Base-by-base conservation (phyloP, 2,113 vertebrate species). In the Hippoglossus stenolepis region DNA sequence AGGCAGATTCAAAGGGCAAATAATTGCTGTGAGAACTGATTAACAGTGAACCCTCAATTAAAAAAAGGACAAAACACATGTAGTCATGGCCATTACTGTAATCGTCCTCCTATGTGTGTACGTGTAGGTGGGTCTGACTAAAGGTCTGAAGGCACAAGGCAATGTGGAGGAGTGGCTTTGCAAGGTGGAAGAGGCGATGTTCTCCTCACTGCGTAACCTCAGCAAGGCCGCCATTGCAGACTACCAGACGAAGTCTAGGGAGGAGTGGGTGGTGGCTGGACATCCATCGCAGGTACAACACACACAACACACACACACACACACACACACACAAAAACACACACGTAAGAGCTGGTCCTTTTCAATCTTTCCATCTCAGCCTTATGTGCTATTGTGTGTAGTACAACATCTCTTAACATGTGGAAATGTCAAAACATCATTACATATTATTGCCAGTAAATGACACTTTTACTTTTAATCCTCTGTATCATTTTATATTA, bases 171-270 rank as follows among this genome's bases (percentile, higher is more conserved):
- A 95, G 23, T 97, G 95, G 96, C 92, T 97, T 13, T 94, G 94
- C 3, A 96, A 95, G 77, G 96, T 96, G n/a, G 96, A 97, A 86
- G 95, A 96, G 81, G 94, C 92, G 23, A 97, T 96, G 94, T 96
- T 95, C 83, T 73, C 67, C 0, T 96, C 96, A 49, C 87, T 96
- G 57, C 90, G 87, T 2, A 93, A 90, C n/a, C 90, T 96, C 23
- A 95, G 94, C 85, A 96, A 96, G 82, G 94, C 91, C 2, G 92
- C 95, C 62, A 96, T 96, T 1, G 89, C 90, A 0, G 96, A 96
- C 85, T 96, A 96, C 86, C 95, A 95, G 79, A 85, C 64, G 21
- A 96, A 89, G 73, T 73, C 62, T 0, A 91, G 96, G 78, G 91
- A 91, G 13, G 85, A 94, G 2, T 96, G 95, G 95, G 95, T 96